Evolutionary conservation across 2,113 vertebrate species (phyloP), one percentile per base, ranked within the genome.

Genomic region (Oophaga pumilio): DNA sequence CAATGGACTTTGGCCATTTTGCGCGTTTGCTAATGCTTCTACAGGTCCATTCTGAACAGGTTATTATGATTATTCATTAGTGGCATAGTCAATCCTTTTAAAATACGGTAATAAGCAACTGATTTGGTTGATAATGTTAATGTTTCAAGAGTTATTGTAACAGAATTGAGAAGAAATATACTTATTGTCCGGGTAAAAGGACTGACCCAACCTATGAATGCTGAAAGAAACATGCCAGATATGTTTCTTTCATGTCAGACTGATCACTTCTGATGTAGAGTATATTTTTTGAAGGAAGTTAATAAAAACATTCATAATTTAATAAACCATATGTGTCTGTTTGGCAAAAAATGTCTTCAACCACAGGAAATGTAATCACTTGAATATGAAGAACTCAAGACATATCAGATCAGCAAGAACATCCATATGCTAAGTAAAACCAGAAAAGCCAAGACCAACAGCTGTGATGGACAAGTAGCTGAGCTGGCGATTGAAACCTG

Each of bases 391-490:
- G 26, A 74, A 74, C 17, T 50, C 43, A 74, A 50, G 71, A 74
- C 71, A 50, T 74, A 49, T 74, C 18, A 5, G 33, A 74, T 74
- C 71, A 74, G 50, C 71, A 74, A 50, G 71, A 74, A 74, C 8
- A 50, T 22, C 33, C 18, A 74, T 74, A 18, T 74, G 71, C 33
- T 20, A 50, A 50, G 15, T 74, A 49, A 74, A 74, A 50, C 71
- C 71, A 74, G 71, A 74, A 22, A 50, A 9, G 17, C 43, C 43
- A 62, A 43, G 28, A 60, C 28, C 57, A 6, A 24, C 28, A 86
- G 26, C 50, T 77, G 22, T 86, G 85, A 86, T 22, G 28, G 62
- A 86, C 76, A 86, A 24, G 24, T 28, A 53, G 11, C n/a, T 71
- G 53, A 78, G 64, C 50, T 76, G 33, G 18, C 18, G 74, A 15